Percentiles rank a stretch among this genome's conserved stretches.
Conservation (phyloP, 2,888 invertebrate species). For the Aspidiotus destructor region DNA sequence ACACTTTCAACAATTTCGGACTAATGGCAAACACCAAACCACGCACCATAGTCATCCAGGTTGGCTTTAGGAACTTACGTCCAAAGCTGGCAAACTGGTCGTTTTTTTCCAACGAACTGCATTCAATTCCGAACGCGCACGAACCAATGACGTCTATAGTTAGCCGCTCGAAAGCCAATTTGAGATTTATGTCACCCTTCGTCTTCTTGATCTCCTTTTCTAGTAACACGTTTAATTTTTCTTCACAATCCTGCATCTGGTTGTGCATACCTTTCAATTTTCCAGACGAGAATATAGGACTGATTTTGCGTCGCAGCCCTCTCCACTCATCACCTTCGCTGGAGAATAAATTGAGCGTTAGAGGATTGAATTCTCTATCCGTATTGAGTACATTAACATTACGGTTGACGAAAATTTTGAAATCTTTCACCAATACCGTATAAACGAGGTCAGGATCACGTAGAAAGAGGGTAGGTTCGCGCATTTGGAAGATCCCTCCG, state of each 20-base stretch:
- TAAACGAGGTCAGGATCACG: conserved; percentile 31
- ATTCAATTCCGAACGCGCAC: conserved; percentile 26
- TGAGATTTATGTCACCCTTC: neutral
- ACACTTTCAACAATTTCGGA: conserved; percentile 27
- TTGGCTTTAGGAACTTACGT: conserved; percentile 1
- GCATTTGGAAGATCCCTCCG: conserved; percentile 31
- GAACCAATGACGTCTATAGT: conserved; percentile 24
- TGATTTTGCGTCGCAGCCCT: conserved; percentile 41
- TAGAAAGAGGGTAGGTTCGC: conserved; percentile 29
- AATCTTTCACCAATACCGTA: conserved; percentile 36
- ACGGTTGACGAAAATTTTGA: conserved; percentile 35
- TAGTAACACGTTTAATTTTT: conserved; percentile 13
- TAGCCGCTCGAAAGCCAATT: conserved; percentile 8
- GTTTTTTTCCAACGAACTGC: conserved; percentile 34
- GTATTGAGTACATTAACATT: conserved; percentile 18
- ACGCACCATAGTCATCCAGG: conserved; percentile 35
- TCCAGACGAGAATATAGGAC: conserved; percentile 43
- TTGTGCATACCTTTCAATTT: conserved; percentile 40
- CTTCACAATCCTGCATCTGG: conserved; percentile 32
- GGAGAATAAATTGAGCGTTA: conserved; percentile 35
- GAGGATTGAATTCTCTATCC: conserved; percentile 34
- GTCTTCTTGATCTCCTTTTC: neutral
- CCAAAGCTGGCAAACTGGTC: conserved; percentile 14
- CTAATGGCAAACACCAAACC: conserved; percentile 34
- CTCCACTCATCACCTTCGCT: conserved; percentile 41